Evolutionary conservation across 2,888 invertebrate genomes (phyloP), one percentile per base, ranked within the genome.

Genomic region (Agriopis aurantiaria): DNA sequence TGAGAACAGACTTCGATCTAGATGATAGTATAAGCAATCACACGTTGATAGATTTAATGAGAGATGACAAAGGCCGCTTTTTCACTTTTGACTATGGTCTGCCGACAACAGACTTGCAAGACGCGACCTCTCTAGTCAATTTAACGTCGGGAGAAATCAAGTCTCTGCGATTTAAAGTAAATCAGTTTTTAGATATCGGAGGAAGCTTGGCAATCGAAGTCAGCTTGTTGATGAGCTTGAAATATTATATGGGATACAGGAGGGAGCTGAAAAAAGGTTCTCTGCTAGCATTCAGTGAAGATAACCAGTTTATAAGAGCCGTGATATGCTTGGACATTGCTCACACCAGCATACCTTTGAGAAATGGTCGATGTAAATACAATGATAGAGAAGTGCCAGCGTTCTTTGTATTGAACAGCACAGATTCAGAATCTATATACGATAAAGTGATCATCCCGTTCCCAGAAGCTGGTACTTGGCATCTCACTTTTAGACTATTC

Each of bases 381-480:
- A 95, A 95, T 41, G 92, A 94, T 68, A 88, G 87, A 49, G 81
- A 93, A 11, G 91, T 91, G 59, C 91, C 94, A 0, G 96, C 97
- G 0, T 92, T 96, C 43, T 94, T 96, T 64, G 95, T 96, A 17
- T 85, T 96, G 11, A 97, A 97, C 79, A 96, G 95, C 73, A 96
- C 96, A 0, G 95, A 95, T 71, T 95, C 95, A 0, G 95, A 95
- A 48, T 95, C 96, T 55, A 95, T 96, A 61, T 94, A 95, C 64
- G 95, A 95, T 8, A 95, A 96, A 62, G 87, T 96, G 14, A 95
- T 96, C 72, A 95, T 97, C 43, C 98, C 98, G 0, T 98, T 96
- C 82, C 98, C 98, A 0, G 97, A 98, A 80, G 96, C 96, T 45
- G 98, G 98, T 0, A 91, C 91, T 49, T 98, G 98, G 98, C 97